Evolutionary conservation across 2,113 vertebrate species (phyloP).

Genomic region (Neopipo cinnamomea): DNA sequence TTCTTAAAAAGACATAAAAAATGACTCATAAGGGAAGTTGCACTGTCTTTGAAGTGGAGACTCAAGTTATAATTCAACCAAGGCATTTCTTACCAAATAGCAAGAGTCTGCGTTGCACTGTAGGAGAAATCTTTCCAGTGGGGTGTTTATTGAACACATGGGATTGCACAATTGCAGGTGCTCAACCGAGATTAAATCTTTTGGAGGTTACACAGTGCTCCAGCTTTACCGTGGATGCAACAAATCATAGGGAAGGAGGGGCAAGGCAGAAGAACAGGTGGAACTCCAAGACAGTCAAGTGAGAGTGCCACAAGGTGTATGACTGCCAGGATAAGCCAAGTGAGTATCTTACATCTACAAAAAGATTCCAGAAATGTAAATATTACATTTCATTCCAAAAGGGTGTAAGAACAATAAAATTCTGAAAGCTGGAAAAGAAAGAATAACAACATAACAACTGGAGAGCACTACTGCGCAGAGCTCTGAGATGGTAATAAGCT

Average conservation of each 20-base stretch:
- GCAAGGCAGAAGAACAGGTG: not conserved
- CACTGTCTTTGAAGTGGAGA: not conserved
- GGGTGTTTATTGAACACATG: not conserved
- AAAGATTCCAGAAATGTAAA: not conserved
- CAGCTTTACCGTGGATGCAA: not conserved
- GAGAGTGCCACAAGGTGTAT: rapidly evolving
- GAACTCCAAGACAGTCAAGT: not conserved
- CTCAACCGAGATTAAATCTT: not conserved
- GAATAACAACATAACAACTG: not conserved
- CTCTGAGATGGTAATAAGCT: not conserved
- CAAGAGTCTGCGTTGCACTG: not conserved
- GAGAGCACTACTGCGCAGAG: not conserved
- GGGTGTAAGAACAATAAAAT: not conserved
- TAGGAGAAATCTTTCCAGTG: not conserved
- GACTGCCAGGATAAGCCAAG: not conserved
- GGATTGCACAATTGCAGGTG: not conserved
- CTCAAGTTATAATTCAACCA: not conserved
- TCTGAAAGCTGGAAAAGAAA: not conserved
- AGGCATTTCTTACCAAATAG: not conserved
- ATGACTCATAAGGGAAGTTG: not conserved
- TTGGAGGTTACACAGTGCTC: not conserved
- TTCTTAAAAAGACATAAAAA: not conserved
- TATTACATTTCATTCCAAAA: not conserved
- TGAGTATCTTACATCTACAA: not conserved
- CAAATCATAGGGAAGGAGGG: not conserved